Evolutionary conservation across 2,797 vertebrate genomes (phyloP), one percentile per base, ranked within the genome.

Genomic region (Lithobates sylvaticus): DNA sequence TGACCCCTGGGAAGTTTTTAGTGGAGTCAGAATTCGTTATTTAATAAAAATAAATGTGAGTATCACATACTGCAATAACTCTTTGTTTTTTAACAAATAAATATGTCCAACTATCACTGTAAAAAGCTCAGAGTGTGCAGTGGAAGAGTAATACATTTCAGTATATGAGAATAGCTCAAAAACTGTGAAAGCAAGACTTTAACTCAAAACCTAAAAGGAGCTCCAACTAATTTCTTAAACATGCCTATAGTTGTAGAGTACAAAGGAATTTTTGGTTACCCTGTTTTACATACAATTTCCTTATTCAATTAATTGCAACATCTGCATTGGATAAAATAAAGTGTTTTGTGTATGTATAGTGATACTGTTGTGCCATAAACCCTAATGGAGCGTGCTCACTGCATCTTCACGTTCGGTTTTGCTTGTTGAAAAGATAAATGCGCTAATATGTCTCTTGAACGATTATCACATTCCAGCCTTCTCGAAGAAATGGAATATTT

Each of bases 401-500:
- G n/a, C 27, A 81, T 26, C 75, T 47, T 9, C 10, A 39, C 44
- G 39, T 3, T 73, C 70, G 39, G 26, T 68, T 27, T 78, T 73
- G 68, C 81, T 80, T 58, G 64, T 42, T 76, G 81, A 76, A 84
- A 44, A 27, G 47, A 79, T 75, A 76, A 76, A 67, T 32, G 23
- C 39, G 36, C 47, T 58, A 50, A 83, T 86, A 72, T 44, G 70
- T 86, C 74, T 65, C 12, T 58, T 78, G 44, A 69, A 79, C 78
- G 69, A 84, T 84, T 87, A 74, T 76, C 76, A 76, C 36, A 76
- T 84, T 78, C 58, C 70, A 84, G 76, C 72, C 29, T 47, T 79
- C 36, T 21, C 39, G 26, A 79, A 76, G 27, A 84, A 84, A 87
- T 84, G n/a, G 81, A 79, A 84, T 80, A 87, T 87, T 87, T 87